Evolutionary conservation across 37 sponge, comb jelly and placozoan genomes (phyloP).

Genomic region (Chondrilla cf. caribensis): DNA sequence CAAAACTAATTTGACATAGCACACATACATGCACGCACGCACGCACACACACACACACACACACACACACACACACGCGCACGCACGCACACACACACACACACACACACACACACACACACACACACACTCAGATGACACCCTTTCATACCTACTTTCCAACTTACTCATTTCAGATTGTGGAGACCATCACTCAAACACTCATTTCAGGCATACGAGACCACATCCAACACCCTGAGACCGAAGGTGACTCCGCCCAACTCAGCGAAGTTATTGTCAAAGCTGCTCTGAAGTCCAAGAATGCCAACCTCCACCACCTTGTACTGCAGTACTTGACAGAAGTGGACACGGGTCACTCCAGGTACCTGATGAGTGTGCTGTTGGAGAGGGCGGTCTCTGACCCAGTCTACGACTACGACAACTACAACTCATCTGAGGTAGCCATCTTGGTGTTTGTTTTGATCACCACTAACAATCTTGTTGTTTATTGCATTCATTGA

Average conservation of each 20-base stretch:
- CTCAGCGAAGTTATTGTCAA: neutral
- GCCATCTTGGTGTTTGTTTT: too few species aligned
- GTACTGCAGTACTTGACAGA: constrained; percentile 17
- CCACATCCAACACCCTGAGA: constrained; percentile 11
- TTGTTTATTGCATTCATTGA: too few species aligned
- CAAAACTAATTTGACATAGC: too few species aligned
- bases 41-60: neutral
- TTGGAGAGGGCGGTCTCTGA: neutral
- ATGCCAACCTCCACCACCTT: constrained; percentile 28
- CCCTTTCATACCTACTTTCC: neutral
- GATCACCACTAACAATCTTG: too few species aligned
- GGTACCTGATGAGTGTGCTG: neutral
- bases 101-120: neutral
- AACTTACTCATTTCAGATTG: neutral
- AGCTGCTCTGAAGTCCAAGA: constrained; percentile 1
- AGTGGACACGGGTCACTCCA: constrained; percentile 11
- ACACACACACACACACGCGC: neutral
- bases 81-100: neutral
- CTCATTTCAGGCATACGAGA: constrained; percentile 10
- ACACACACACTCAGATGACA: neutral
- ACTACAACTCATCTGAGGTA: neutral
- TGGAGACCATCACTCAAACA: neutral
- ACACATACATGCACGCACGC: too few species aligned
- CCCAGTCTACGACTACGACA: neutral
- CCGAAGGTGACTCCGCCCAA: neutral